phyloP scores from a whole-genome alignment of 2,888 invertebrate species.

The Gastracanthus pulcherrimus region DNA sequence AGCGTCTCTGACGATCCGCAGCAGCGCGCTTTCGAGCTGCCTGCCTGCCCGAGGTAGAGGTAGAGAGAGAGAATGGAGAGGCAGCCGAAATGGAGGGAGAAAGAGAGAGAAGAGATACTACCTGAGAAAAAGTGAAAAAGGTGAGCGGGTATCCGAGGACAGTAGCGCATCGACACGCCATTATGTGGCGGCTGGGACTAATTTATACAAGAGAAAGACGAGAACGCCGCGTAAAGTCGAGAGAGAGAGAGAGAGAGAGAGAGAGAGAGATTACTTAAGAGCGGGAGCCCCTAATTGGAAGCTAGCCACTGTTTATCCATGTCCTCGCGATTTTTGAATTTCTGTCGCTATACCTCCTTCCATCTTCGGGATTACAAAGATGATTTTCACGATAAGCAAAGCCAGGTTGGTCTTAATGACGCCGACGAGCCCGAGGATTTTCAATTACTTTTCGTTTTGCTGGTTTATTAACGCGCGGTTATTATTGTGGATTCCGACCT shows the following conservation, averaged over 20 bases:
- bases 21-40: slow-evolving; percentile 55
- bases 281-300: slow-evolving; percentile 74
- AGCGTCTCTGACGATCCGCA: slow-evolving; percentile 66
- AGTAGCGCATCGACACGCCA: slow-evolving; percentile 78
- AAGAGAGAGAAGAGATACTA: slow-evolving; percentile 51
- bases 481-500: slow-evolving; percentile 11
- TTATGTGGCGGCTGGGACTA: slow-evolving; percentile 77
- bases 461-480: slow-evolving; percentile 12
- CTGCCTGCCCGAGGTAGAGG: too few species aligned
- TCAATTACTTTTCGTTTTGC: too few species aligned
- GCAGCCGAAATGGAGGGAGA: slow-evolving; percentile 44
- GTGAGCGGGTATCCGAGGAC: slow-evolving; percentile 69
- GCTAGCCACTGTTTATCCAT: slow-evolving; percentile 74
- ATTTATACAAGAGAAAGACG: slow-evolving; percentile 77
- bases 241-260: too few species aligned
- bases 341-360: background rate
- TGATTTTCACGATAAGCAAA: slow-evolving; percentile 34
- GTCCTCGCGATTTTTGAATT: slow-evolving; percentile 30
- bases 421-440: slow-evolving; percentile 32
- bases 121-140: slow-evolving; percentile 59
- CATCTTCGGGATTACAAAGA: slow-evolving; percentile 21
- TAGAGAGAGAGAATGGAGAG: too few species aligned
- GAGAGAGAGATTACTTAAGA: slow-evolving; percentile 68
- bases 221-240: slow-evolving; percentile 72
- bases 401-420: slow-evolving; percentile 24